Conservation (phyloP, 2,113 vertebrate genomes). For the Sciurus niger region DNA sequence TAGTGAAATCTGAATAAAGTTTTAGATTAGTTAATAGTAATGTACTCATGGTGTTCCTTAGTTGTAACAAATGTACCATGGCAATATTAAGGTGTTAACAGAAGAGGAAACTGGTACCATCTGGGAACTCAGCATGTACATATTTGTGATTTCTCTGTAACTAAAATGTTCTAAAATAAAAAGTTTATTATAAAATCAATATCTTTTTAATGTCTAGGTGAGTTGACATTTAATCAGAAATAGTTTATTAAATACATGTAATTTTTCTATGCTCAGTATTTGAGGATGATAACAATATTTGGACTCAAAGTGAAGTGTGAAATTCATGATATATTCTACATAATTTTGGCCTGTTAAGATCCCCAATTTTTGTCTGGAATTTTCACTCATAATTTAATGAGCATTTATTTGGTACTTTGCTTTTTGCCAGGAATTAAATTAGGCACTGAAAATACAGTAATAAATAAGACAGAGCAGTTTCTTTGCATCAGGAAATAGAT, state of each 20-base stretch:
- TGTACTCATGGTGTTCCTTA: neutral
- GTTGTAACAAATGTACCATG: no score
- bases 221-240: slow-evolving; percentile 22
- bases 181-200: neutral
- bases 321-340: neutral
- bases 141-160: neutral
- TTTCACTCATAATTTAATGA: slow-evolving; percentile 11
- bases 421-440: neutral
- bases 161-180: slow-evolving; percentile 30
- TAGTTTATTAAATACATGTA: neutral
- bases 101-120: neutral
- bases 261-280: slow-evolving; percentile 33
- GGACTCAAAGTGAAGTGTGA: neutral
- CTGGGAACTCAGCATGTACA: neutral
- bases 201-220: neutral
- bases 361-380: slow-evolving; percentile 23
- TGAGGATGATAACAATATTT: slow-evolving; percentile 4
- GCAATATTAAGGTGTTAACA: neutral
- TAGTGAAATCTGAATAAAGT: neutral
- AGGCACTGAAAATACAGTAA: neutral
- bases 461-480: neutral
- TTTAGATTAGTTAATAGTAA: neutral
- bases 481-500: neutral
- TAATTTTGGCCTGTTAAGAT: neutral
- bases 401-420: neutral